phyloP scores from a whole-genome alignment of 1,140 invertebrate genomes.

The Alviniconcha marisindica region DNA sequence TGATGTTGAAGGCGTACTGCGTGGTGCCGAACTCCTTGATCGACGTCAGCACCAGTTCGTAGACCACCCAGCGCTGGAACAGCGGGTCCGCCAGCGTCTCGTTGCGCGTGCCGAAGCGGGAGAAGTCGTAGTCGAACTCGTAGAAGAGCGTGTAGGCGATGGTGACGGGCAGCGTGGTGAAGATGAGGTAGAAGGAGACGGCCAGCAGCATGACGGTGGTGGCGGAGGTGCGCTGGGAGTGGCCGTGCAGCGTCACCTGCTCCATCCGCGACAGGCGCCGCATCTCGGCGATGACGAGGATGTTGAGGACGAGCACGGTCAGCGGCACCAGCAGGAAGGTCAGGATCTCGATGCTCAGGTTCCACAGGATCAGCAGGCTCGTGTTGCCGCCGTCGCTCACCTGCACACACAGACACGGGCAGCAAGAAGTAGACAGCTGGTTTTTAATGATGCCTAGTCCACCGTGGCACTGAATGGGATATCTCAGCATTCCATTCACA shows the following conservation, averaged over 20 bases:
- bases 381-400: conserved; percentile 49
- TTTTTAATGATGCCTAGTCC: too few species aligned
- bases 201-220: conserved; percentile 73
- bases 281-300: conserved; percentile 72
- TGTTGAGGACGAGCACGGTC: conserved; percentile 70
- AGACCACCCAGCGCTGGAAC: conserved; percentile 60
- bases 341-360: conserved; percentile 65
- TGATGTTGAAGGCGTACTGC: conserved; percentile 74
- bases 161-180: conserved; percentile 72
- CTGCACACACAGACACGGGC: conserved; percentile 40
- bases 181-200: conserved; percentile 74
- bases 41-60: conserved; percentile 60
- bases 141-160: conserved; percentile 64
- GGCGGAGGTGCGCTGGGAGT: conserved; percentile 60
- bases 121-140: conserved; percentile 37
- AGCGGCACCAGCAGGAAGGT: conserved; percentile 70
- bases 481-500: too few species aligned
- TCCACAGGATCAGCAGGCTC: conserved; percentile 66
- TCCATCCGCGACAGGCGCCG: conserved; percentile 64
- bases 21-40: conserved; percentile 73
- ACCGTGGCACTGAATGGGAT: too few species aligned
- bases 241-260: conserved; percentile 51
- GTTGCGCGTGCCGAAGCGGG: neutral
- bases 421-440: too few species aligned
- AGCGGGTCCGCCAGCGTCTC: conserved; percentile 41